Evolutionary conservation across 2,797 vertebrate genomes (phyloP).

Genomic region (Rhinella marina): DNA sequence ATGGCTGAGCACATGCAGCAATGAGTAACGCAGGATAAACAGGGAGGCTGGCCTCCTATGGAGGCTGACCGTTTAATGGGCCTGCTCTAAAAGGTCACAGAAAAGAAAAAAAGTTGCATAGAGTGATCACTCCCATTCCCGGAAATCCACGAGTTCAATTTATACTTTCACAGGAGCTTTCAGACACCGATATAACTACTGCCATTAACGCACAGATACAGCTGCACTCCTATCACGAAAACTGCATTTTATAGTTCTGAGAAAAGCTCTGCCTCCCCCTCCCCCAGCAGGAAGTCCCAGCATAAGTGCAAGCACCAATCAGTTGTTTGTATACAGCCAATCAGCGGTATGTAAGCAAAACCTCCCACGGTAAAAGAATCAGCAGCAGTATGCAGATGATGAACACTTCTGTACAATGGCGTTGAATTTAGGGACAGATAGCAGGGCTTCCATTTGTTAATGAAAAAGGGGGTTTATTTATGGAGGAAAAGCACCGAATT

Average conservation of each 20-base stretch:
- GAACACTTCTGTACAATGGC: background rate
- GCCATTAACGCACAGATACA: background rate
- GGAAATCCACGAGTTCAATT: background rate
- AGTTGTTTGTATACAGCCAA: background rate
- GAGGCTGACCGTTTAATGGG: slow-evolving; percentile 27
- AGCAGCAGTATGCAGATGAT: background rate
- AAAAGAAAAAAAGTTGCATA: background rate
- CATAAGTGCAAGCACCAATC: background rate
- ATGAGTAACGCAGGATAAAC: slow-evolving; percentile 36
- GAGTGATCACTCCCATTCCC: slow-evolving; percentile 3
- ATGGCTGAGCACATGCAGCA: background rate
- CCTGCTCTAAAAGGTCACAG: slow-evolving; percentile 33
- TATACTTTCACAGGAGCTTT: slow-evolving; percentile 23
- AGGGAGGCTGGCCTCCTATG: background rate
- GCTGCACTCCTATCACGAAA: slow-evolving; percentile 2
- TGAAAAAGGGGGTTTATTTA: too few relatives aligned
- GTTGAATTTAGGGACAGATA: too few relatives aligned
- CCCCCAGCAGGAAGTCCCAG: slow-evolving; percentile 4
- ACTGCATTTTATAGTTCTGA: background rate
- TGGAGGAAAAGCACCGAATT: too few relatives aligned
- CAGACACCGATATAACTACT: background rate
- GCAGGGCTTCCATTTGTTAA: too few relatives aligned
- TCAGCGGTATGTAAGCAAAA: background rate
- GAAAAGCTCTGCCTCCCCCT: background rate
- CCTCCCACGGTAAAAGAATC: background rate